Evolutionary conservation across 1,140 invertebrate species (phyloP).

Genomic region (Elysia chlorotica): DNA sequence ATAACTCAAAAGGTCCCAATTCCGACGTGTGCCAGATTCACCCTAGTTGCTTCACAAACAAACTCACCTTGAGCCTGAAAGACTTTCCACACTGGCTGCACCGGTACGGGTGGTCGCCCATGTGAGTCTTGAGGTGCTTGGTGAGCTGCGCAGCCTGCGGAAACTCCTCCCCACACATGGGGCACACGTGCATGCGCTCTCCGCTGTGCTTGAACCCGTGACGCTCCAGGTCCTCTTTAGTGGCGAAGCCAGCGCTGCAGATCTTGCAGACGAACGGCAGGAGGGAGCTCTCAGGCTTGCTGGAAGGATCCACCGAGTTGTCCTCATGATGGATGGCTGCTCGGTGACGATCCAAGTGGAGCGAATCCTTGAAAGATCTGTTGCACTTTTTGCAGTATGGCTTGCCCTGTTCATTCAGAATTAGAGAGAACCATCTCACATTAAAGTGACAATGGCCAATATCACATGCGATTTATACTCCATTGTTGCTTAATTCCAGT

Average conservation of each 20-base stretch:
- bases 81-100: conserved; percentile 17
- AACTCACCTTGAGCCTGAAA: conserved; percentile 11
- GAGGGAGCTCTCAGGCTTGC: too few relatives aligned
- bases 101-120: not conserved
- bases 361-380: conserved; percentile 15
- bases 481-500: too few relatives aligned
- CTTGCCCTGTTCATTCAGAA: conserved; percentile 16
- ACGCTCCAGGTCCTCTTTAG: not conserved
- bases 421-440: too few relatives aligned
- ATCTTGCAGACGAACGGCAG: too few relatives aligned
- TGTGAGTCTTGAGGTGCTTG: conserved; percentile 4
- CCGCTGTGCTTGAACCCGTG: conserved; percentile 1
- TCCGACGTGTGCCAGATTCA: too few relatives aligned
- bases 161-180: conserved; percentile 17
- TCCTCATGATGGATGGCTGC: not conserved
- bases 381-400: conserved; percentile 23
- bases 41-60: too few relatives aligned
- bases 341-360: conserved; percentile 4
- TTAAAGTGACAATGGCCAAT: too few relatives aligned
- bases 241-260: not conserved
- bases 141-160: not conserved
- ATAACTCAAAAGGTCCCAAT: not conserved
- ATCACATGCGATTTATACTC: too few relatives aligned
- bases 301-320: not conserved
- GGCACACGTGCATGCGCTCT: conserved; percentile 1